Conservation (phyloP, 2,113 vertebrate species). For the Notechis scutatus region DNA sequence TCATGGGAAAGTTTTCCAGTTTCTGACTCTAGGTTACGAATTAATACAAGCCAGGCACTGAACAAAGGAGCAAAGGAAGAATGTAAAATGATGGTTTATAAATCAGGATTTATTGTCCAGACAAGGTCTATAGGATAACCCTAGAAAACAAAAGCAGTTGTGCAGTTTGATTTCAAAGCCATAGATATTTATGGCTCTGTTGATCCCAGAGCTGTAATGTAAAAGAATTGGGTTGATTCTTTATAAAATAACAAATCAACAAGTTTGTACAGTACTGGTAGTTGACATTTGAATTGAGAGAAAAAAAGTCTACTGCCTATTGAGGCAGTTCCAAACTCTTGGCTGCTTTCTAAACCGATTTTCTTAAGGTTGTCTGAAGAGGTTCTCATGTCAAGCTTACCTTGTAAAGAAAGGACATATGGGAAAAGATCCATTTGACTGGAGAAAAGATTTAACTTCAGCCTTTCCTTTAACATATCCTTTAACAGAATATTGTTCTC, state of each 20-base stretch:
- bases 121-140: background rate
- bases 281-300: constrained; percentile 10
- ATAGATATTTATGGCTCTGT: background rate
- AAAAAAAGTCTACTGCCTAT: constrained; percentile 8
- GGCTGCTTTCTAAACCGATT: constrained; percentile 23
- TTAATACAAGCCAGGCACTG: background rate
- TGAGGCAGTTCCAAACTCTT: constrained; percentile 13
- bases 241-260: background rate
- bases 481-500: constrained; percentile 4
- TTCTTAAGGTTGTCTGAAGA: constrained; percentile 24
- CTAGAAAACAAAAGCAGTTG: background rate
- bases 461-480: constrained; percentile 1
- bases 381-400: background rate
- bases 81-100: background rate
- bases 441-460: constrained; percentile 6
- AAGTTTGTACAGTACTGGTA: background rate
- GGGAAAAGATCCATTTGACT: constrained; percentile 17
- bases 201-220: background rate
- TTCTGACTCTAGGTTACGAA: background rate
- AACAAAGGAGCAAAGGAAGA: background rate
- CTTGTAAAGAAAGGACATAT: constrained; percentile 10
- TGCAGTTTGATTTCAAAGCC: background rate
- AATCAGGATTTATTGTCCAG: background rate
- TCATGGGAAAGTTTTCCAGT: background rate
- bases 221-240: background rate